Evolutionary conservation across 2,797 vertebrate species (phyloP).

Genomic region (Syngnathus acus): DNA sequence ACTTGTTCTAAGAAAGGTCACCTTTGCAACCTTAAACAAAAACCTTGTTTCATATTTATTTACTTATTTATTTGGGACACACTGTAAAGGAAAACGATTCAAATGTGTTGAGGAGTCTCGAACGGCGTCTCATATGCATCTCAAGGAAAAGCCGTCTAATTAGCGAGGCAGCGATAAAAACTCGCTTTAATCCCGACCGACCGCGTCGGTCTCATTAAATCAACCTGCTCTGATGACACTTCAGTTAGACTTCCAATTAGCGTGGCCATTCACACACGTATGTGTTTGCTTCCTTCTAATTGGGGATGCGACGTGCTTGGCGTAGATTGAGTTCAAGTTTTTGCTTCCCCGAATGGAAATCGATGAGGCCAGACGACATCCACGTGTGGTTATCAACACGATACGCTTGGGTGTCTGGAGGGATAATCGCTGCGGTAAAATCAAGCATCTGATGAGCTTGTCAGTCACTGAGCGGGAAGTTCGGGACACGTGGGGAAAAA

Average conservation of each 20-base stretch:
- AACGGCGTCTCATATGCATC: not conserved
- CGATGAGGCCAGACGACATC: not conserved
- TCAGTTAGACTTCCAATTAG: not conserved
- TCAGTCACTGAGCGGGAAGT: not conserved
- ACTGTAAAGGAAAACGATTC: not conserved
- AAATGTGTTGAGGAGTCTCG: not conserved
- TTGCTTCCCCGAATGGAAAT: not conserved
- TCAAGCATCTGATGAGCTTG: not conserved
- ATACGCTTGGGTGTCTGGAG: conserved; percentile 3
- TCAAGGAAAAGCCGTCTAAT: conserved; percentile 4
- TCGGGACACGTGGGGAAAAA: not conserved
- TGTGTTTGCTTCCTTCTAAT: not conserved
- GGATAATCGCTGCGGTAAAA: conserved; percentile 25
- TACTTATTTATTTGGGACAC: not conserved
- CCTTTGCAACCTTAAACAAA: too few relatives aligned
- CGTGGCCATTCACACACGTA: not conserved
- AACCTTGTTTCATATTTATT: too few relatives aligned
- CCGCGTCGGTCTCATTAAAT: conserved; percentile 31
- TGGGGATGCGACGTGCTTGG: not conserved
- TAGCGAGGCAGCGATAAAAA: not conserved
- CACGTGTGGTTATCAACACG: conserved; percentile 27
- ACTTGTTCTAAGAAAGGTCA: too few relatives aligned
- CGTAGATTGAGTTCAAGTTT: not conserved
- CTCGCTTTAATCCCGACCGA: conserved; percentile 13
- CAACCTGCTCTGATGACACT: not conserved